Conservation (phyloP, 2,888 invertebrate genomes). For the Caenorhabditis sp. region DNA sequence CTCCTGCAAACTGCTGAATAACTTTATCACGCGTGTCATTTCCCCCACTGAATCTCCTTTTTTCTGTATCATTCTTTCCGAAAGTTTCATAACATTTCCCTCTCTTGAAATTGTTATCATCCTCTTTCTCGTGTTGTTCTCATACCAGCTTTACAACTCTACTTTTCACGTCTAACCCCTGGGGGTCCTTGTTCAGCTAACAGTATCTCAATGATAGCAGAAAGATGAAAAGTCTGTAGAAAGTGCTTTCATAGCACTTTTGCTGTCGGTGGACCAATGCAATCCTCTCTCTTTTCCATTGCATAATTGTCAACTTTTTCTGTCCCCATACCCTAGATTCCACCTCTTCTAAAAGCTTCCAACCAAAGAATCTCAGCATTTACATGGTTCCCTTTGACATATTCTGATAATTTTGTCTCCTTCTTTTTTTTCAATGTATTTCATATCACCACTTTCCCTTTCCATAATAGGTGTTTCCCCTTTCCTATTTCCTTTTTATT, state of each 20-base stretch:
- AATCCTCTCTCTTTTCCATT: neutral
- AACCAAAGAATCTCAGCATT: slow-evolving; percentile 44
- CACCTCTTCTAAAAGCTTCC: slow-evolving; percentile 52
- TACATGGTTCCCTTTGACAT: slow-evolving; percentile 44
- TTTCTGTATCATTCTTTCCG: slow-evolving; percentile 12
- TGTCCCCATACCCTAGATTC: neutral
- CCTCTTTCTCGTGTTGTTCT: slow-evolving; percentile 53
- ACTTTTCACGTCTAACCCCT: slow-evolving; percentile 25
- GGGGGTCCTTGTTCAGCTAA: slow-evolving; percentile 44
- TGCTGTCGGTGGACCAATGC: slow-evolving; percentile 54
- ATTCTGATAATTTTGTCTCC: slow-evolving; percentile 24
- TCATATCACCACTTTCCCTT: slow-evolving; percentile 30
- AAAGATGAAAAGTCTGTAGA: slow-evolving; percentile 2
- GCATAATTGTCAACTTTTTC: slow-evolving; percentile 37
- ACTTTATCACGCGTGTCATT: slow-evolving; percentile 53
- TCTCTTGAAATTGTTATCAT: slow-evolving; percentile 16
- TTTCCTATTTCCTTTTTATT: neutral
- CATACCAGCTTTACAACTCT: slow-evolving; percentile 58
- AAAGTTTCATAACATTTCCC: neutral
- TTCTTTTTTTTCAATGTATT: slow-evolving; percentile 15
- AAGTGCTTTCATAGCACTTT: slow-evolving; percentile 8
- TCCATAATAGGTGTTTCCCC: slow-evolving; percentile 17
- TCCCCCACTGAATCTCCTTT: slow-evolving; percentile 33
- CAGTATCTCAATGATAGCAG: slow-evolving; percentile 62
- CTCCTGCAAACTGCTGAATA: slow-evolving; percentile 77